phyloP scores from a whole-genome alignment of 2,888 invertebrate genomes.

The Lucinisca nassula region DNA sequence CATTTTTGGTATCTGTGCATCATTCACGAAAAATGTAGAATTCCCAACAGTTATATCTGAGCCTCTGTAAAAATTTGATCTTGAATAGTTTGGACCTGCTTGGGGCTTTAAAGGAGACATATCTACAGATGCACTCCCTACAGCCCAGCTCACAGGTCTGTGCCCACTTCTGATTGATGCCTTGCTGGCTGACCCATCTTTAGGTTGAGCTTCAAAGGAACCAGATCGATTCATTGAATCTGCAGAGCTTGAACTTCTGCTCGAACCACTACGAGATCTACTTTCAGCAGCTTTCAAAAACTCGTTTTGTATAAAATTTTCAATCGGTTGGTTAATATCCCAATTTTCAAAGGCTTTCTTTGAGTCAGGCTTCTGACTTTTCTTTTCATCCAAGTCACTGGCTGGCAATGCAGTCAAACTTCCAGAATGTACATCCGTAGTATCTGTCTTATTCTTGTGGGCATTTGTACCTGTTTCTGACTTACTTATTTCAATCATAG shows the following conservation, averaged over 20 bases:
- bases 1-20: constrained; percentile 42
- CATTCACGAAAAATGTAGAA: constrained; percentile 67
- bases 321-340: constrained; percentile 67
- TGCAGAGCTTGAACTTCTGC: constrained; percentile 33
- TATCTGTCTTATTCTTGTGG: constrained; percentile 11
- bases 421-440: constrained; percentile 20
- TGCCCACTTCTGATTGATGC: neutral
- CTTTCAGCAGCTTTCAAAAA: constrained; percentile 66
- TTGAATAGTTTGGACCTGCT: neutral
- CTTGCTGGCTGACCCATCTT: neutral
- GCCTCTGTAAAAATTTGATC: neutral
- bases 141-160: neutral
- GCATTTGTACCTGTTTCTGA: neutral
- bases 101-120: neutral
- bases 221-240: neutral
- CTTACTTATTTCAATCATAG: constrained; percentile 65
- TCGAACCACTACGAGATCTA: constrained; percentile 49
- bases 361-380: constrained; percentile 22
- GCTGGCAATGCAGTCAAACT: constrained; percentile 41
- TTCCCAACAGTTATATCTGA: constrained; percentile 52
- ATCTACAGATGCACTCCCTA: neutral
- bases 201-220: neutral
- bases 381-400: neutral
- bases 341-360: constrained; percentile 68
- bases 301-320: constrained; percentile 71